Evolutionary conservation across 2,113 vertebrate genomes (phyloP).

Genomic region (human (Homo sapiens)): DNA sequence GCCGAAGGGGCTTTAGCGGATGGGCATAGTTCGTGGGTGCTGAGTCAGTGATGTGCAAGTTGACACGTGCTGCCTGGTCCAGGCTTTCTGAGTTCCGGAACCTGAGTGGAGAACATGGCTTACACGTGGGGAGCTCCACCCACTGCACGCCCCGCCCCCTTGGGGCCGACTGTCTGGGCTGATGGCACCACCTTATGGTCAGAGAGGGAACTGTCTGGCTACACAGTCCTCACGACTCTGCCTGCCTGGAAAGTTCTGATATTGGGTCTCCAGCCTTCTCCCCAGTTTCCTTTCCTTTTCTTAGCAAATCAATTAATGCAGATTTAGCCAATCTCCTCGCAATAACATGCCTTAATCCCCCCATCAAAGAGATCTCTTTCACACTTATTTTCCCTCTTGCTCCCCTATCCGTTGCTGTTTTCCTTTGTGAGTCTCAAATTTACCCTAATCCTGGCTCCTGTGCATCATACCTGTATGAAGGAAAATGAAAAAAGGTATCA

Average conservation of each 20-base stretch:
- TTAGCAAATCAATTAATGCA: neutral
- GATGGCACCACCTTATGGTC: slow-evolving; percentile 72
- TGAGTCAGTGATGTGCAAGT: neutral
- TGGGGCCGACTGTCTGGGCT: slow-evolving; percentile 46
- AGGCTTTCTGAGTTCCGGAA: neutral
- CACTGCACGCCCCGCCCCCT: neutral
- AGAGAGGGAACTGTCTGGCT: slow-evolving; percentile 33
- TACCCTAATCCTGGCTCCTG: neutral
- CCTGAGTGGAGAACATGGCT: neutral
- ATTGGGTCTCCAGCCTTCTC: neutral
- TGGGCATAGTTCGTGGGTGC: neutral
- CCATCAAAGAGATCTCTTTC: neutral
- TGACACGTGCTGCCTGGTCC: neutral
- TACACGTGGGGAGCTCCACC: slow-evolving; percentile 14
- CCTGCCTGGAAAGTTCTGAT: neutral
- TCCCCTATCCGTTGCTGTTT: neutral
- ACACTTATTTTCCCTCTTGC: neutral
- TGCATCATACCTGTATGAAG: neutral
- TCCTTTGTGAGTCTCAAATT: neutral
- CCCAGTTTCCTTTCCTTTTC: neutral
- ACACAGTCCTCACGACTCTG: neutral
- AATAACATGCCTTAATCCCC: neutral
- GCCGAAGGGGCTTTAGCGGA: neutral
- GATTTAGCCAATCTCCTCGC: neutral
- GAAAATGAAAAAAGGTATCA: neutral